Base-by-base conservation (phyloP, 92 coral and sea anemone genomes). In the Porites cylindrica region DNA sequence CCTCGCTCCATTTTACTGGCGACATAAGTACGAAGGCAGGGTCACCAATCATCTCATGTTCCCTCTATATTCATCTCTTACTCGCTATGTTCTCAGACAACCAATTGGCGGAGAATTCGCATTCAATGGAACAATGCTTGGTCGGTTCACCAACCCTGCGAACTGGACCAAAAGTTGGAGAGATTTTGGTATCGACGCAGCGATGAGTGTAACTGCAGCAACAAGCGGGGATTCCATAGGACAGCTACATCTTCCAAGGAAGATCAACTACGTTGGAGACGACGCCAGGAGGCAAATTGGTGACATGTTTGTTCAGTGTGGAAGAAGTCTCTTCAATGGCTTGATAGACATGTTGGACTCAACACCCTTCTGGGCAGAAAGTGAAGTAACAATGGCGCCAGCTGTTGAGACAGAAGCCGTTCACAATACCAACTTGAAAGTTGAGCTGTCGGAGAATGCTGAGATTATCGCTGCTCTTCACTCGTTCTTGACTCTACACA, bases 21-120 rank as follows among this genome's bases (percentile, higher is more conserved):
- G 86, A 16, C 79, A 89, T 67, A 89, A 84, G 67, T 89, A 89
- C 60, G 89, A 89, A 26, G 92, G 60, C 60, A 54, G 60, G 60
- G 1, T 13, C 12, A 54, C 60, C 60, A 54, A 54, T 8, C 60
- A 54, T 13, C 14, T 54, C 47, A 38, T 38, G 70, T 89, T 76
- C 51, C 92, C 92, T 3, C 29, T 89, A 21, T 78, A 67, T 50
- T 52, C 85, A 8, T 83, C 92, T 8, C 14, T 89, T 12, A 26
- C 75, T 38, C 85, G 92, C 7, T 81, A 77, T 70, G 89, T 74
- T 26, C 85, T 89, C 2, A 69, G 92, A 19, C 92, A 89, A 63
- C 87, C 89, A 80, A 89, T 89, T 81, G 87, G 85, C 72, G 92
- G 92, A 16, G 82, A 83, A 19, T 89, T 89, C 23, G 89, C 92